Evolutionary conservation across 2,797 vertebrate species (phyloP).

Genomic region (Acropternis orthonyx): DNA sequence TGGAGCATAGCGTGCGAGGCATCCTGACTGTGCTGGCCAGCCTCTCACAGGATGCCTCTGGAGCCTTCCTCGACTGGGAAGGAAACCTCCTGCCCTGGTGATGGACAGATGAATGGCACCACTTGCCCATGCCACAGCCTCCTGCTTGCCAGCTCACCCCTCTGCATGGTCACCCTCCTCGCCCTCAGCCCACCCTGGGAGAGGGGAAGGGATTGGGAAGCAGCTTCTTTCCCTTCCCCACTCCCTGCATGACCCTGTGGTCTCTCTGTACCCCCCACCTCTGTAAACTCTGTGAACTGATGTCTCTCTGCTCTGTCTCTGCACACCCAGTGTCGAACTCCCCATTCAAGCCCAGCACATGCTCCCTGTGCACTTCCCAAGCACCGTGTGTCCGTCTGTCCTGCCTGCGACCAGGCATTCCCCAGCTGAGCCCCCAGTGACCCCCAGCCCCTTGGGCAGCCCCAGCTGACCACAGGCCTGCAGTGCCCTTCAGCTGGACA

Average conservation of each 20-base stretch:
- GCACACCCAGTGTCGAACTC: neutral
- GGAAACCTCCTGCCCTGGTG: slow-evolving; percentile 39
- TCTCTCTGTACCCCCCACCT: neutral
- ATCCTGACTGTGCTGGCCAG: neutral
- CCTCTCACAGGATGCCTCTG: neutral
- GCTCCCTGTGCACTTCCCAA: neutral
- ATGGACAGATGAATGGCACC: accelerated
- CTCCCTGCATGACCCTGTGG: accelerated
- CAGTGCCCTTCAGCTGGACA: neutral
- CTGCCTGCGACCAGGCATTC: neutral
- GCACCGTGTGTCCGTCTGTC: accelerated
- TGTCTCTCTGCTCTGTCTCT: neutral
- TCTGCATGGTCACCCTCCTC: neutral
- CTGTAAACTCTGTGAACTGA: neutral
- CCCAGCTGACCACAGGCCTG: neutral
- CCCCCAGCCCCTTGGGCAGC: neutral
- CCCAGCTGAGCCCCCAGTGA: neutral
- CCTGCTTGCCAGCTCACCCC: accelerated
- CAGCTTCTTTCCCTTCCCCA: neutral
- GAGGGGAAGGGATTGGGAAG: neutral
- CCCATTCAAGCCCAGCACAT: accelerated
- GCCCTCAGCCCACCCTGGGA: neutral
- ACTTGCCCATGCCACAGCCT: neutral
- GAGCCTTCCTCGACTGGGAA: slow-evolving; percentile 34
- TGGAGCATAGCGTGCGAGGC: neutral